These are phyloP conservation scores for Andrena camellia DNA, from an alignment of 2,888 invertebrate species.

Conservation along the genomic window DNA sequence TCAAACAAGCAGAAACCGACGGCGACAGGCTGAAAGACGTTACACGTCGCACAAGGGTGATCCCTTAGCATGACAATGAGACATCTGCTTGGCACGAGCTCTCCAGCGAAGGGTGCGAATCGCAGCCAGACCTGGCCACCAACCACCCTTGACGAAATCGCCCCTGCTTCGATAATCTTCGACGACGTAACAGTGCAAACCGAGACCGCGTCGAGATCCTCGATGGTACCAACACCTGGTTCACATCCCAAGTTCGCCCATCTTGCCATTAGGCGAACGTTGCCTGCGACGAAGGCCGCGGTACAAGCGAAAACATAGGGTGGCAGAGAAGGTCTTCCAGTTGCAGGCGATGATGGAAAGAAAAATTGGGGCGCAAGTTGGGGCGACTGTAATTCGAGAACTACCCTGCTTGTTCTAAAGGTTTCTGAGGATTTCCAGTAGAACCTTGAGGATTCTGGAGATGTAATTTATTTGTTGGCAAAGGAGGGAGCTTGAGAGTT, in stretches of 20 bases:
- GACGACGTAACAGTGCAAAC: conserved; percentile 66
- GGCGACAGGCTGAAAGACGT: conserved; percentile 76
- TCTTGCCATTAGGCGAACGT: conserved; percentile 54
- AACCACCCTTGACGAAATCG: conserved; percentile 76
- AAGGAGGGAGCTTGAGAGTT: too few relatives aligned
- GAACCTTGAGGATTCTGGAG: too few relatives aligned
- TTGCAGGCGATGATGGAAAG: neutral
- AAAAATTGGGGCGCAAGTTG: neutral
- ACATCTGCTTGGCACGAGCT: conserved; percentile 83
- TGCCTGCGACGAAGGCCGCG: conserved; percentile 19
- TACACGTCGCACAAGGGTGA: conserved; percentile 75
- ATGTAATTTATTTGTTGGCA: too few relatives aligned
- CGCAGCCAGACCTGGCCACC: conserved; percentile 66
- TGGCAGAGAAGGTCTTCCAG: neutral
- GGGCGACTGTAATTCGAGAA: neutral
- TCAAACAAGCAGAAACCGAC: conserved; percentile 70
- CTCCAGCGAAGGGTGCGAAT: conserved; percentile 67
- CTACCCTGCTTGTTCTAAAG: too few relatives aligned
- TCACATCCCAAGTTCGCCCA: conserved; percentile 55
- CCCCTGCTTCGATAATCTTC: conserved; percentile 70
- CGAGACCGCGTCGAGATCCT: conserved; percentile 50
- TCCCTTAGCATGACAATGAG: conserved; percentile 83
- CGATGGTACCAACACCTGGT: conserved; percentile 65
- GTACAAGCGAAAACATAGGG: neutral
- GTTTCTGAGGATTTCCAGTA: too few relatives aligned